Evolutionary conservation across 2,797 vertebrate species (phyloP), one percentile per base, ranked within the genome.

Genomic region (Ciconia nigra): DNA sequence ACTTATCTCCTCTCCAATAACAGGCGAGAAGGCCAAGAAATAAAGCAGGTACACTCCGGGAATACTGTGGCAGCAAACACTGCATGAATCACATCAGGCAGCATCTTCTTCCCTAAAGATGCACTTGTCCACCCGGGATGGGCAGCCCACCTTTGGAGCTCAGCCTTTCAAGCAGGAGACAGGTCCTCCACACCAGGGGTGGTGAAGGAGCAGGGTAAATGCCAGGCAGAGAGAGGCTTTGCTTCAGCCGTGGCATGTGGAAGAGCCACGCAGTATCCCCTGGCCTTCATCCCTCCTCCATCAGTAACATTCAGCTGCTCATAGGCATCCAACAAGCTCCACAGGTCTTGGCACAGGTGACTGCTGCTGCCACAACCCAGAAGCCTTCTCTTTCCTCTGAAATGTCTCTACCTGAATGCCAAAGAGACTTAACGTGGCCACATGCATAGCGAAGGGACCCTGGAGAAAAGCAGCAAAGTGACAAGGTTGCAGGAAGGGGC

Each of bases 31-130:
- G 66, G 72, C 67, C 65, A 91, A 92, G 94, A 97, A 95, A 97
- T 93, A 96, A 97, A 96, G 77, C 92, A 95, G 95, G 92, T 93
- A 54, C 92, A 90, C 95, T 91, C 92, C 12, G 0, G 74, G 91
- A 80, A 90, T 82, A n/a, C 58, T 89, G 79, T 7, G 0, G 79
- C 79, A 33, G 67, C 93, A 96, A 93, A 94, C 80, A 73, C 31
- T 14, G 58, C 79, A 70, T 95, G 87, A 94, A 93, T 93, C 84
- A 96, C 1, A 0, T 29, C 29, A 4, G 37, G 63, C 37, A 1
- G 2, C 0, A 0, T 11, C 83, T 87, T 49, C 69, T 88, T 92
- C 87, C 84, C 84, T 37, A 82, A 62, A 65, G 29, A 41, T 0
- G 0, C 0, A 0, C 7, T 24, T 51, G 16, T 85, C 35, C 26